Evolutionary conservation across 1,140 invertebrate species (phyloP).

Genomic region (Heliconius himera): DNA sequence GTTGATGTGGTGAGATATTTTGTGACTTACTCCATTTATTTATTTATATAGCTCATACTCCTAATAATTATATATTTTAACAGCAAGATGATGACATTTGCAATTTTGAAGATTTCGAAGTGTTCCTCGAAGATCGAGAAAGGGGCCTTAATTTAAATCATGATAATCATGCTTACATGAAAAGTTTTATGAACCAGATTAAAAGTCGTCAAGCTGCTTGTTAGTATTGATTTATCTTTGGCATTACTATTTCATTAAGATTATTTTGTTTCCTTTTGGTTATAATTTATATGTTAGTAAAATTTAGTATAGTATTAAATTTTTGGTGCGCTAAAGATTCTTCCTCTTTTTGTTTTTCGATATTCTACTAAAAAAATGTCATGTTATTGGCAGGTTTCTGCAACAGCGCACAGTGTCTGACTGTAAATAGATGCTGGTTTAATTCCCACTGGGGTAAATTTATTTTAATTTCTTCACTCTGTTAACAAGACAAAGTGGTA

Average conservation of each 20-base stretch:
- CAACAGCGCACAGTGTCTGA: too few species aligned
- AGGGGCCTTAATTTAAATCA: not conserved
- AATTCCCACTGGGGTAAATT: too few species aligned
- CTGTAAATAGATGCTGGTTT: too few species aligned
- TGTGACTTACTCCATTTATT: not conserved
- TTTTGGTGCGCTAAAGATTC: too few species aligned
- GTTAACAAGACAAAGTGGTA: too few species aligned
- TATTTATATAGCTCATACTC: not conserved
- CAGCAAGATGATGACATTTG: not conserved
- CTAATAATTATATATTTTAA: not conserved
- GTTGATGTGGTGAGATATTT: not conserved
- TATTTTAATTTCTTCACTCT: too few species aligned
- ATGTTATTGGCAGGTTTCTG: too few species aligned
- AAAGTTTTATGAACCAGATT: not conserved
- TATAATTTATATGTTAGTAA: not conserved
- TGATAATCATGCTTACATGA: conserved; percentile 4
- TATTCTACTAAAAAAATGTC: too few species aligned
- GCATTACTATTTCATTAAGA: not conserved
- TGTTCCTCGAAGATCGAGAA: not conserved
- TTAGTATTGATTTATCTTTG: not conserved
- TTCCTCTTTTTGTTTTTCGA: too few species aligned
- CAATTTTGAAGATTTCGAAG: not conserved
- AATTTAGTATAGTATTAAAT: not conserved
- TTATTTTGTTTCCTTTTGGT: not conserved
- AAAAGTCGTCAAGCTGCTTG: not conserved